These are phyloP conservation scores for Eugnorisma glareosa DNA, from an alignment of 2,888 invertebrate species.

Conservation along the genomic window DNA sequence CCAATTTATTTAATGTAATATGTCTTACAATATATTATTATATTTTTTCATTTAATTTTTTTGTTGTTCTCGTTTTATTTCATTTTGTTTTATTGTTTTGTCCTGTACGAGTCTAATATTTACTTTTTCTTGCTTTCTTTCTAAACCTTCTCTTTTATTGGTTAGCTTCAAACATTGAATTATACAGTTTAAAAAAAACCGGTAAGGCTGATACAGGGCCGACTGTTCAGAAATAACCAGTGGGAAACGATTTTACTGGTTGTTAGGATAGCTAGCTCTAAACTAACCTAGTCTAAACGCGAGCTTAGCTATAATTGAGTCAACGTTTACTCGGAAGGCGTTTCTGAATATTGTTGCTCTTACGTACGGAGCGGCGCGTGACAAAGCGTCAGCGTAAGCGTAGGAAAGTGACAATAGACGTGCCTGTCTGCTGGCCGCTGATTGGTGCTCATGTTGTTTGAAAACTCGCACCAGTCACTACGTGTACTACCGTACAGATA, in stretches of 20 bases:
- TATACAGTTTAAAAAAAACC: background rate
- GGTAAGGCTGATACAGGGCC: background rate
- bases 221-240: background rate
- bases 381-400: constrained; percentile 29
- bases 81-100: too few relatives aligned
- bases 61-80: too few relatives aligned
- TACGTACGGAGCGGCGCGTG: constrained; percentile 6
- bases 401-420: constrained; percentile 38
- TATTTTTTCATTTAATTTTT: too few relatives aligned
- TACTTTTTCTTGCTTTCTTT: too few relatives aligned
- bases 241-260: background rate
- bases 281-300: constrained; percentile 15
- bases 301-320: constrained; percentile 22
- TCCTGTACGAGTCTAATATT: too few relatives aligned
- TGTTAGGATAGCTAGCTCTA: background rate
- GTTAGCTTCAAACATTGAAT: background rate
- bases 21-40: too few relatives aligned
- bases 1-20: too few relatives aligned
- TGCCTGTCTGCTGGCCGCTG: constrained; percentile 19
- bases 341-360: constrained; percentile 32
- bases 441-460: constrained; percentile 43
- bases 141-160: background rate
- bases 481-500: background rate
- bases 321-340: constrained; percentile 4
- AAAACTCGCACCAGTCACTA: constrained; percentile 21